These are phyloP conservation scores for Pseudorectes ferrugineus DNA, from an alignment of 2,113 vertebrate species.

Conservation along the genomic window DNA sequence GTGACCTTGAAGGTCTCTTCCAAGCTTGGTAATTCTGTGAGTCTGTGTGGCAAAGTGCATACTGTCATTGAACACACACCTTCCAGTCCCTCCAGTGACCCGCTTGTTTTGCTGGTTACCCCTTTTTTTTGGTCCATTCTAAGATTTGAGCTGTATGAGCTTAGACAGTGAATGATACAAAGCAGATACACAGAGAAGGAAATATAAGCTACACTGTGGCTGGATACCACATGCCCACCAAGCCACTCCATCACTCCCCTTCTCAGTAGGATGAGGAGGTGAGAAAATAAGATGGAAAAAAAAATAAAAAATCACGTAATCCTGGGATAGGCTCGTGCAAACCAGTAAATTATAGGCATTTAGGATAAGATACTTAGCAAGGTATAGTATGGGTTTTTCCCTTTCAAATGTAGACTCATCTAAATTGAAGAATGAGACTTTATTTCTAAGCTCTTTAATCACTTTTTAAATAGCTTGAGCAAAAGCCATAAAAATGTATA, in stretches of 20 bases:
- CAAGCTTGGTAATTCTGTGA: not conserved
- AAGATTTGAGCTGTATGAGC: not conserved
- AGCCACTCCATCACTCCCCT: not conserved
- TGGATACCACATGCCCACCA: not conserved
- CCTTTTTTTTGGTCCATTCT: not conserved
- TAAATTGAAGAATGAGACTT: not conserved
- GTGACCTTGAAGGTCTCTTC: not conserved
- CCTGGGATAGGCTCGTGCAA: not conserved
- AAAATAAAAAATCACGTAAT: not conserved
- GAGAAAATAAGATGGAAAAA: not conserved
- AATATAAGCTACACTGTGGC: not conserved
- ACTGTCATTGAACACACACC: not conserved
- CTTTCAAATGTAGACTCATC: not conserved
- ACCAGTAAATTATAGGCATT: not conserved
- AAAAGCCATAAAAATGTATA: not conserved
- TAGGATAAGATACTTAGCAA: not conserved
- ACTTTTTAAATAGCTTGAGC: not conserved
- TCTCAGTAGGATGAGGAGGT: rapidly evolving
- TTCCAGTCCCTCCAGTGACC: not conserved
- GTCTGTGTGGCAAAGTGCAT: not conserved
- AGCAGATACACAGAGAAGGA: not conserved
- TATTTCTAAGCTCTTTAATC: not conserved
- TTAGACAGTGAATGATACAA: not conserved
- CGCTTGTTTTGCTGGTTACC: not conserved
- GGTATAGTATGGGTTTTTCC: not conserved